Evolutionary conservation across 2,797 vertebrate species (phyloP), one percentile per base, ranked within the genome.

Genomic region (Chelon labrosus): DNA sequence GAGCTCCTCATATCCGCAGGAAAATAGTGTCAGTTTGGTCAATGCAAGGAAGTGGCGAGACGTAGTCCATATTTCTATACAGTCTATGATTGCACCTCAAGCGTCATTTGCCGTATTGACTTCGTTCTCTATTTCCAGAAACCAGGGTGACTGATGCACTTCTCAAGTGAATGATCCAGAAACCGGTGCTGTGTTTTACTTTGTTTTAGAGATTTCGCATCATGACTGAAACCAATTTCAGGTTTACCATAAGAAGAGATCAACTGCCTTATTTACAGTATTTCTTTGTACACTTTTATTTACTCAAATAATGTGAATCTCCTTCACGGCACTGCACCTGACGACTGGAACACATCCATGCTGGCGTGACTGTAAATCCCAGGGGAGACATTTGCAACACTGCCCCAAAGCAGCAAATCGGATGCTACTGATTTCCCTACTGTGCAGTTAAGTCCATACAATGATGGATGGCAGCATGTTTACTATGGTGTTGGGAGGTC

Each of bases 381-480:
- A 38, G 25, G 53, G 20, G 62, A 62, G 20, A 50, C 42, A 57
- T 73, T 80, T 35, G 62, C 46, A 78, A 1, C 25, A 44, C 8
- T 16, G 22, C 31, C 20, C 49, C 0, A 3, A 12, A 22, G 31
- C 50, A 59, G 44, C 27, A 20, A 39, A 41, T 61, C 7, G 54
- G 12, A 77, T 49, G 52, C 51, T 46, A 68, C 57, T 73, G 44
- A 78, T 85, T 82, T 77, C 82, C 77, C 87, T 58, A 49, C 72
- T 74, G 84, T 74, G 69, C 77, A 58, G 57, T 75, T 60, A 50
- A 56, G 55, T 41, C 22, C 52, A 60, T 69, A 57, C 1, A n/a
- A 19, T 7, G 1, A 31, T 6, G 5, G 17, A 47, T 17, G 19
- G 38, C 13, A 27, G 13, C 49, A 37, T 61, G 20, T 70, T 75